phyloP scores from a whole-genome alignment of 2,113 vertebrate genomes.

The Dipodomys stephensi region DNA sequence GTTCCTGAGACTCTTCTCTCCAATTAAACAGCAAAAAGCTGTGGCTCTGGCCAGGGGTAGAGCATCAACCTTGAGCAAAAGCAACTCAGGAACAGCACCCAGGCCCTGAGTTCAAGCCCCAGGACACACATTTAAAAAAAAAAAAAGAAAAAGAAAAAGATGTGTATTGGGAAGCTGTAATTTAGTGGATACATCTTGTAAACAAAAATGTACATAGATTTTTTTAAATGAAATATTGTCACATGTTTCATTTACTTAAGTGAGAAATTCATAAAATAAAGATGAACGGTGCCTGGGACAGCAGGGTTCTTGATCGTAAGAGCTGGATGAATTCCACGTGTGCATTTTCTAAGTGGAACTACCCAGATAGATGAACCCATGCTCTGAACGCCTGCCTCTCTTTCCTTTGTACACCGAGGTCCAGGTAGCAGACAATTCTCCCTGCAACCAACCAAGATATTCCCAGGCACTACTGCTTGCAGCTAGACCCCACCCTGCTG shows the following conservation, averaged over 20 bases:
- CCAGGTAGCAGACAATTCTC: neutral
- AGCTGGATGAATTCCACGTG: neutral
- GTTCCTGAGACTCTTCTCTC: no score
- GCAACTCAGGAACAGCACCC: no score
- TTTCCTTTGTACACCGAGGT: neutral
- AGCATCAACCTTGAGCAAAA: no score
- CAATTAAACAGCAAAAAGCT: no score
- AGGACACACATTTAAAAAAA: no score
- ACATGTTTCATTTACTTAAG: neutral
- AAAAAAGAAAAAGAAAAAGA: no score
- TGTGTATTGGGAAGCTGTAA: no score
- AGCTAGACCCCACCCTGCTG: neutral
- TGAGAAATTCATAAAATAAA: neutral
- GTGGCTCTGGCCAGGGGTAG: no score
- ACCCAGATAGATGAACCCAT: neutral
- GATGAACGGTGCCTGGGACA: neutral
- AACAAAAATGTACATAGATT: neutral
- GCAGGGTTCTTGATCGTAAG: neutral
- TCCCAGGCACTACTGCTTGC: neutral
- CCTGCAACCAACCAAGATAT: neutral
- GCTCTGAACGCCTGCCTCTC: neutral
- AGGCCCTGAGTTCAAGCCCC: no score
- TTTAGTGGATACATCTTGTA: neutral
- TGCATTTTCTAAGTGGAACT: neutral
- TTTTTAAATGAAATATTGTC: slow-evolving; percentile 17